Base-by-base conservation (phyloP, 1,140 invertebrate genomes). In the Eulimnadia texana region DNA sequence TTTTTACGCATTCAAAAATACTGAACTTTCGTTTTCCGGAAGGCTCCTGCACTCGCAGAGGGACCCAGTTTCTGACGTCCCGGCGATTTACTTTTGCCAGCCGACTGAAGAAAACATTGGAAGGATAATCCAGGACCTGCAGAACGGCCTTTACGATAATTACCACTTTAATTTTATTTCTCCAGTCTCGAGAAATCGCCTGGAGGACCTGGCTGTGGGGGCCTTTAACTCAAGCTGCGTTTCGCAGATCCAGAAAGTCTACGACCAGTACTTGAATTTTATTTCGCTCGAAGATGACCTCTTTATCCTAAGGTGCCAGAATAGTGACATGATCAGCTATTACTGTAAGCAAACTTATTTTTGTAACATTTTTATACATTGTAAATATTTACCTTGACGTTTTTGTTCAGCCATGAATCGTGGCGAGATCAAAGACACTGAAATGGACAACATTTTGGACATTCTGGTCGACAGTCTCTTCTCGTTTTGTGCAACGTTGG, bases 161-260 rank as follows among this genome's bases (percentile, higher is more conserved):
- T 99, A 96, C 75, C 93, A 96, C 72, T 76, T 99, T 6, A 99
- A 99, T 76, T 99, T 99, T 69, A 93, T 98, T 66, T 94, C 91
- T 1, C 93, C 96, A 1, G 92, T 99, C 63, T 85, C 91, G 3
- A 77, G 96, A 61, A 88, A 91, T 69, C 91, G 89, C 73, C 80
- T 99, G 60, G 97, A 99, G 79, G 91, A 98, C 72, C 77, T 99
- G 53, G 97, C 96, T 3, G 80, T 85, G 22, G 85, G 91, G 27
- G 90, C 95, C 0, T 80, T 98, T 23, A 84, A 92, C 66, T 83
- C 88, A 2, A 88, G 90, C 69, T 86, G 84, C 68, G 88, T 93
- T 22, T 80, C 86, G 29, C 86, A 87, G 72, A 90, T 99, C 58
- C 87, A 93, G 58, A 98, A 97, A 77, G 88, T 97, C 42, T 95